Evolutionary conservation across 2,888 invertebrate genomes (phyloP).

Genomic region (Parnassius smintheus): DNA sequence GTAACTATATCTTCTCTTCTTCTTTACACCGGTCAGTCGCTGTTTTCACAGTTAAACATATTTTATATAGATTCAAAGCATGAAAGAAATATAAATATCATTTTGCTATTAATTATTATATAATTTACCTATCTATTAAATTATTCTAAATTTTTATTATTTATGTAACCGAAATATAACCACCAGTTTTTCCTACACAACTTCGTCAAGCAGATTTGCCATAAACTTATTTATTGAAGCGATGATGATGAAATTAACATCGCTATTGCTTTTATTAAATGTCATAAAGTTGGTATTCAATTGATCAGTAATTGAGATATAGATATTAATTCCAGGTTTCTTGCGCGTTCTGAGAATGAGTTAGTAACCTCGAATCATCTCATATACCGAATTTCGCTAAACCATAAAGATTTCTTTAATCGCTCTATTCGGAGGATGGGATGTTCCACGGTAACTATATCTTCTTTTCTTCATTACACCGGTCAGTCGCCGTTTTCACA

Average conservation of each 20-base stretch:
- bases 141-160: background rate
- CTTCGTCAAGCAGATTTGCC: too few relatives aligned
- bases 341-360: background rate
- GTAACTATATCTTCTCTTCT: background rate
- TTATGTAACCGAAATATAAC: background rate
- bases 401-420: background rate
- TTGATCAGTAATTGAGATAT: too few relatives aligned
- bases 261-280: too few relatives aligned
- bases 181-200: too few relatives aligned
- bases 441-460: background rate
- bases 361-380: background rate
- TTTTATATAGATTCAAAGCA: too few relatives aligned
- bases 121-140: background rate
- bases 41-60: background rate
- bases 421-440: background rate
- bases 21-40: too few relatives aligned
- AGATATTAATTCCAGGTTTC: too few relatives aligned
- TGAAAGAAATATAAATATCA: too few relatives aligned
- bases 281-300: too few relatives aligned
- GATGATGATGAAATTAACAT: too few relatives aligned
- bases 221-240: too few relatives aligned
- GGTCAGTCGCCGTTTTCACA: background rate
- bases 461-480: background rate
- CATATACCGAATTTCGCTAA: slow-evolving; percentile 8
- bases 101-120: background rate